Evolutionary conservation across 2,888 invertebrate species (phyloP), one percentile per base, ranked within the genome.

Genomic region (Pheosia tremula): DNA sequence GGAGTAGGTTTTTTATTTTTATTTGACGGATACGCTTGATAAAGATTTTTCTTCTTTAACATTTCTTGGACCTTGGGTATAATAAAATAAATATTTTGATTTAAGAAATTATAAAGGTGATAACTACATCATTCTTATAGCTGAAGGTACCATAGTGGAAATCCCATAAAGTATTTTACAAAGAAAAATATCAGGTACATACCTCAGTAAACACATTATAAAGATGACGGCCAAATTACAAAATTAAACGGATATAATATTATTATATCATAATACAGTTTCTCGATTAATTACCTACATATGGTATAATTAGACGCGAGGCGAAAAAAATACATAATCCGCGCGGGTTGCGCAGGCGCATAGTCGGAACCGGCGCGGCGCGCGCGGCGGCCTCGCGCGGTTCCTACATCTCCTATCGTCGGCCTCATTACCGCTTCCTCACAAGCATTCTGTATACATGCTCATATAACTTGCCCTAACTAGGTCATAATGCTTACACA

Each of bases 361-460:
- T 50, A 58, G 68, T 77, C 83, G 81, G 83, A 75, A 79, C 70
- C 70, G 56, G n/a, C 56, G 54, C 59, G 24, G 24, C 24, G 24
- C 24, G 49, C 55, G 54, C 59, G 50, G 62, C 63, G 83, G 74
- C 88, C 87, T 88, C 79, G 84, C 67, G 58, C 71, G 59, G 79
- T 77, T 90, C 89, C 87, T 84, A 81, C 74, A 82, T 83, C 83
- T 83, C 78, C 66, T 66, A 69, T 69, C 72, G 67, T 64, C 61
- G 75, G 75, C 81, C 86, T 88, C 83, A 86, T 86, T 85, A 82
- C 81, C 75, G 76, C 82, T 87, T 88, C 88, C 89, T 85, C 70
- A 70, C 71, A 67, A 65, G 67, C 67, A 66, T 72, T 67, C 59
- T 58, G 68, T 63, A 59, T 66, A 66, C 62, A 71, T 71, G 67